phyloP scores from a whole-genome alignment of 2,888 invertebrate species.

The Therioaphis trifolii region DNA sequence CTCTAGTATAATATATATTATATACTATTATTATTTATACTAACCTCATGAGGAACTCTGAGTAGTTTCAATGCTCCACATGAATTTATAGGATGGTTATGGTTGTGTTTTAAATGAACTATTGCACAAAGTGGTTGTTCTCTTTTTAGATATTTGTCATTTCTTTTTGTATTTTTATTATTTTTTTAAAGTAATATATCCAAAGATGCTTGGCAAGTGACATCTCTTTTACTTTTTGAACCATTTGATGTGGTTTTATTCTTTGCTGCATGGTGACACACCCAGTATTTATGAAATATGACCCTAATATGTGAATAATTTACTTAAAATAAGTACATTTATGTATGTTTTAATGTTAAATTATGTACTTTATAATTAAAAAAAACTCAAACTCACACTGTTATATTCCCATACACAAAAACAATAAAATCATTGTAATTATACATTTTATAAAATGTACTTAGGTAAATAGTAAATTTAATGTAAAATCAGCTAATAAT shows the following conservation, averaged over 20 bases:
- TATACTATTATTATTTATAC: no score
- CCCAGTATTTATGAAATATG: slow-evolving; percentile 14
- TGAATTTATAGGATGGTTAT: no score
- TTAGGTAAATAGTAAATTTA: neutral
- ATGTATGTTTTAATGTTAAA: no score
- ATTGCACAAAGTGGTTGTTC: slow-evolving; percentile 1
- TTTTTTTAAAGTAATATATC: slow-evolving; percentile 30
- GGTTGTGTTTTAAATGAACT: slow-evolving; percentile 25
- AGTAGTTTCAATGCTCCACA: no score
- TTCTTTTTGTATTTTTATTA: neutral
- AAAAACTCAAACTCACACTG: no score
- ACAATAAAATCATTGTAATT: no score
- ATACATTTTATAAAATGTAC: slow-evolving; percentile 21
- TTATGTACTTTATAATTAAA: no score
- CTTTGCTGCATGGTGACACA: slow-evolving; percentile 23
- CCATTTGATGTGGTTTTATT: neutral
- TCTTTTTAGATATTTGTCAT: slow-evolving; percentile 4
- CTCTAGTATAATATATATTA: no score
- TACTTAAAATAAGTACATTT: slow-evolving; percentile 5
- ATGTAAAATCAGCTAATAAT: neutral
- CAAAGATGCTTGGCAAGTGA: slow-evolving; percentile 1
- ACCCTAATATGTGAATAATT: slow-evolving; percentile 26
- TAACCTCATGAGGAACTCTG: no score
- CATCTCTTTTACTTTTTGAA: neutral
- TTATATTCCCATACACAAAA: slow-evolving; percentile 8